phyloP scores from a whole-genome alignment of 1,140 invertebrate species.

The Pentalonia nigronervosa region DNA sequence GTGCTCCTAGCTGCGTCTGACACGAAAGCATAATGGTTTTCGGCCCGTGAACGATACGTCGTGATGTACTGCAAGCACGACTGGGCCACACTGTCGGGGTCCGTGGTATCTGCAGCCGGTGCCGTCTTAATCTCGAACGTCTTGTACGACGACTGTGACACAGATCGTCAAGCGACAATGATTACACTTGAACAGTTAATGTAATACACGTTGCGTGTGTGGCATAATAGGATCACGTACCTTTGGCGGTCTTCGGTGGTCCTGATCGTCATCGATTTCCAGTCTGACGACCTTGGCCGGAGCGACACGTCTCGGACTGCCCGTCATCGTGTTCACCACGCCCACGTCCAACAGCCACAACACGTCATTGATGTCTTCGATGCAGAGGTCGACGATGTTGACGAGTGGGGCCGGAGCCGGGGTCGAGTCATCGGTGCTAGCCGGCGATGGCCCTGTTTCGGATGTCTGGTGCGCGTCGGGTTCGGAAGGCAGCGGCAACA shows the following conservation, averaged over 20 bases:
- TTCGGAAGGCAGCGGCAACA: background rate
- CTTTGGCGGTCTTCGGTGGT: background rate
- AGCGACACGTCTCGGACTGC: slow-evolving; percentile 66
- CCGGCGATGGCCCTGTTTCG: background rate
- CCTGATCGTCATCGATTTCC: slow-evolving; percentile 63
- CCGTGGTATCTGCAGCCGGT: background rate
- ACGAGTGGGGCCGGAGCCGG: background rate
- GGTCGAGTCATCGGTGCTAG: background rate
- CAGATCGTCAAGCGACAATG: background rate
- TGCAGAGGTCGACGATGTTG: slow-evolving; percentile 68
- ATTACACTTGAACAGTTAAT: background rate
- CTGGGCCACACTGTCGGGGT: too few relatives aligned
- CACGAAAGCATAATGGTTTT: slow-evolving; percentile 14
- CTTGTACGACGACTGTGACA: background rate
- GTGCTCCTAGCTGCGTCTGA: background rate
- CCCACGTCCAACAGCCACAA: slow-evolving; percentile 72
- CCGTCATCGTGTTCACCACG: slow-evolving; percentile 67
- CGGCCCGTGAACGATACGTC: background rate
- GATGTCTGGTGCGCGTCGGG: background rate
- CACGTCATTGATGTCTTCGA: slow-evolving; percentile 66
- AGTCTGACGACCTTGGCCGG: slow-evolving; percentile 69
- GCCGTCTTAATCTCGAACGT: background rate
- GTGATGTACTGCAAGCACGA: slow-evolving; percentile 37
- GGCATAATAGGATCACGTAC: background rate
- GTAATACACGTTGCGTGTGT: background rate